Evolutionary conservation across 53 echinoderm and acorn worm genomes (phyloP).

Genomic region (Hippasteria phrygiana): DNA sequence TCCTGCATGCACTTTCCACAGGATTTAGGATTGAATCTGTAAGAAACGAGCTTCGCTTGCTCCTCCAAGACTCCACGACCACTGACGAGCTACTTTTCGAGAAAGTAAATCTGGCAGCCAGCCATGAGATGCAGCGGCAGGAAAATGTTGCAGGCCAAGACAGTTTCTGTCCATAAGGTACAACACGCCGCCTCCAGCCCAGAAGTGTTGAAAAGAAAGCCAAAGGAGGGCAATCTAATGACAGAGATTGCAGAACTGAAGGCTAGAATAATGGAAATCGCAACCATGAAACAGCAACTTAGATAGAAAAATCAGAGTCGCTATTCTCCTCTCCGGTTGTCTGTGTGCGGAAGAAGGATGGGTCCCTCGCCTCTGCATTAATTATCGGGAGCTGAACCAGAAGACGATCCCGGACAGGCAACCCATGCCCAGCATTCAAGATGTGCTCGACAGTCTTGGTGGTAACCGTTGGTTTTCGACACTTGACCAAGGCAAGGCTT

Average conservation of each 20-base stretch:
- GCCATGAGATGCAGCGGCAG: constrained; percentile 44
- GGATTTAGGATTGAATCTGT: constrained; percentile 60
- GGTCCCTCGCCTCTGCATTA: constrained; percentile 63
- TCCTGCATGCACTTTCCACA: constrained; percentile 58
- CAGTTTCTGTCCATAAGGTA: background rate
- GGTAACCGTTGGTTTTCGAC: constrained; percentile 51
- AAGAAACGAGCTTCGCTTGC: constrained; percentile 54
- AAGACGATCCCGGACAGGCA: constrained; percentile 57
- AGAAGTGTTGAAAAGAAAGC: background rate
- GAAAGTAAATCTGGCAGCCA: constrained; percentile 6
- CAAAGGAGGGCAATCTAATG: background rate
- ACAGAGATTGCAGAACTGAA: constrained; percentile 5
- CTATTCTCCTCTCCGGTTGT: constrained; percentile 67
- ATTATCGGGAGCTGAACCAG: constrained; percentile 41
- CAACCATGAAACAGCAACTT: background rate
- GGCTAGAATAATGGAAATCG: constrained; percentile 5
- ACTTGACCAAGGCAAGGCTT: constrained; percentile 63
- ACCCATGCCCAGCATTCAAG: constrained; percentile 23
- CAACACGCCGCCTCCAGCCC: too few species aligned
- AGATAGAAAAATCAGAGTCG: constrained; percentile 68
- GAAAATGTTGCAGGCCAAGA: background rate
- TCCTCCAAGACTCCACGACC: constrained; percentile 10
- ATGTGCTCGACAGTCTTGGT: constrained; percentile 40
- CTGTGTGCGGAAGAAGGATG: constrained; percentile 75
- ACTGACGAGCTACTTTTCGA: constrained; percentile 54